Evolutionary conservation across 2,113 vertebrate species (phyloP).

Genomic region (Kobus ellipsiprymnus): DNA sequence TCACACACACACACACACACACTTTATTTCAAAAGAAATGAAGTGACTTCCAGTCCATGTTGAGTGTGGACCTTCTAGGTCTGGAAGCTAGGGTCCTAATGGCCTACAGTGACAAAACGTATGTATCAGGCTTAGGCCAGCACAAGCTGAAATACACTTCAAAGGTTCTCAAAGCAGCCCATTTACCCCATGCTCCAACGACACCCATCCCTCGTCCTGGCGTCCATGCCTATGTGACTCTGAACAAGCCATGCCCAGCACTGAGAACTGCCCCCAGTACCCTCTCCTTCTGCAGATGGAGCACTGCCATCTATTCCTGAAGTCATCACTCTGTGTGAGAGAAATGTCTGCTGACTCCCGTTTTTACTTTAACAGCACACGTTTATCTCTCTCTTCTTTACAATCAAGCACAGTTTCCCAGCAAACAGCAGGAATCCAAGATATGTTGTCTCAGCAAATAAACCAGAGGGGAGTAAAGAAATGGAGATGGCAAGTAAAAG

Average conservation of each 20-base stretch:
- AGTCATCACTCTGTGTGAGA: not conserved
- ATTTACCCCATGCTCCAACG: not conserved
- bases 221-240: not conserved
- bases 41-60: not conserved
- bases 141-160: fast-evolving
- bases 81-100: not conserved
- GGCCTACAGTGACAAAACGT: not conserved
- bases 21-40: not conserved
- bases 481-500: not conserved
- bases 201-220: not conserved
- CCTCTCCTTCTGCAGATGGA: not conserved
- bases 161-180: not conserved
- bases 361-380: not conserved
- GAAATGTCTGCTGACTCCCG: not conserved
- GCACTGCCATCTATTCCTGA: not conserved
- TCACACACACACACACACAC: too few relatives aligned
- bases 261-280: not conserved
- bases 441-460: not conserved
- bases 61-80: not conserved
- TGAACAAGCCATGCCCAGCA: not conserved
- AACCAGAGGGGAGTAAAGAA: not conserved
- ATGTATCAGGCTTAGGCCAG: not conserved
- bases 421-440: not conserved
- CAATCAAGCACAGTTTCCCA: not conserved
- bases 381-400: not conserved